Evolutionary conservation across 2,113 vertebrate species (phyloP).

Genomic region (Sinocyclocheilus rhinocerous): DNA sequence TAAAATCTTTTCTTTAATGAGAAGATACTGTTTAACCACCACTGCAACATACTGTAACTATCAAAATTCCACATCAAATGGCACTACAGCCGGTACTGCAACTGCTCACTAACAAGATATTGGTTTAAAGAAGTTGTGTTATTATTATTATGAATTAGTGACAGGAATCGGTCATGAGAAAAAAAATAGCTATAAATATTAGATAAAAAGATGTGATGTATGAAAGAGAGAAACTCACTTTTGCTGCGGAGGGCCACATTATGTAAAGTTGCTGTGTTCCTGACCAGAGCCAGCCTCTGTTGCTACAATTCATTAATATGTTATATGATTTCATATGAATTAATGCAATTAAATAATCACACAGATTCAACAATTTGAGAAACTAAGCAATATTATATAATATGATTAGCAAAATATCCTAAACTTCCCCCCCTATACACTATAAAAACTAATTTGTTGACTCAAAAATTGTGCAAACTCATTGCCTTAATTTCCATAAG

Average conservation of each 20-base stretch:
- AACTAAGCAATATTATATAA: background rate
- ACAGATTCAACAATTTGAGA: background rate
- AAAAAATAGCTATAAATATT: background rate
- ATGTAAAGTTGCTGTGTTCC: conserved; percentile 88
- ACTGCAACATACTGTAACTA: background rate
- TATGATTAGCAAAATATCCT: background rate
- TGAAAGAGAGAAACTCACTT: conserved; percentile 75
- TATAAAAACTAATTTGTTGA: too few species aligned
- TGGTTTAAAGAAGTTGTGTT: background rate
- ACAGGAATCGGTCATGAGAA: background rate
- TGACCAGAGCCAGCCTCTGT: conserved; percentile 86
- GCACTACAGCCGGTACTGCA: background rate
- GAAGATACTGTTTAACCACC: background rate
- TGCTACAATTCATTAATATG: conserved; percentile 74
- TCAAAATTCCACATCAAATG: background rate
- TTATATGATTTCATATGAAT: background rate
- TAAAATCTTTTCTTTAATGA: background rate
- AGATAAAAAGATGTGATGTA: background rate
- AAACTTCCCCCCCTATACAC: too few species aligned
- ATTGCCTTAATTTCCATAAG: too few species aligned
- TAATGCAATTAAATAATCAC: background rate
- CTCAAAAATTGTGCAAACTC: too few species aligned
- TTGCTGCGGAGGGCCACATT: conserved; percentile 87
- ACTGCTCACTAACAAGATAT: background rate
- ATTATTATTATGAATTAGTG: background rate